These are phyloP conservation scores for Dasyprocta punctata DNA, from an alignment of 2,113 vertebrate genomes.

Conservation along the genomic window DNA sequence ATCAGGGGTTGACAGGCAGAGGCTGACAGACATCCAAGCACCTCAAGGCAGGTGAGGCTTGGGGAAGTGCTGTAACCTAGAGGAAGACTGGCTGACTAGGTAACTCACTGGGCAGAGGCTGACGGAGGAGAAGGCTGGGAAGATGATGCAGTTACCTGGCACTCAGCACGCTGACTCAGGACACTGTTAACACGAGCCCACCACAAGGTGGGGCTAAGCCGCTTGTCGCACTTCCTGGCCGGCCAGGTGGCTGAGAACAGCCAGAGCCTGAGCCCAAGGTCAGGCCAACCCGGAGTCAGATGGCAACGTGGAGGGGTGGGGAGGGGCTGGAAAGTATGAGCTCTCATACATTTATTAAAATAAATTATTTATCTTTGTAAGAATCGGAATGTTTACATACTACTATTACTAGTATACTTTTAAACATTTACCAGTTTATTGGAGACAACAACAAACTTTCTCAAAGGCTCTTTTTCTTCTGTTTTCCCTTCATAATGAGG, in stretches of 20 bases:
- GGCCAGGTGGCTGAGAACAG: not conserved
- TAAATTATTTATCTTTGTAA: not conserved
- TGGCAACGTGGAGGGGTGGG: not conserved
- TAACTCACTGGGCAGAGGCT: not conserved
- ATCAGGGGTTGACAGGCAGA: not conserved
- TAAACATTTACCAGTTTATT: not conserved
- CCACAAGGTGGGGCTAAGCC: not conserved
- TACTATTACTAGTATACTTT: not conserved
- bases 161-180: not conserved
- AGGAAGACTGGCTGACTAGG: not conserved
- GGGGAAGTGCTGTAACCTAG: not conserved
- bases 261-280: not conserved
- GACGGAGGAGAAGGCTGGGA: not conserved
- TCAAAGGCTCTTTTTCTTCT: not conserved
- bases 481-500: not conserved
- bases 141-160: not conserved
- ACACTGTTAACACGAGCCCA: not conserved
- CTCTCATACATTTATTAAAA: not conserved
- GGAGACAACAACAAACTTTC: not conserved
- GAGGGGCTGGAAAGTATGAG: not conserved
- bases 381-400: not conserved
- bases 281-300: not conserved
- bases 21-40: not conserved
- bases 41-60: not conserved
- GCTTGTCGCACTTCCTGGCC: not conserved